Percentiles rank a stretch among this genome's conserved stretches.
phyloP scores from a whole-genome alignment of 2,113 vertebrate genomes.

The Epinephelus cyanopodus region DNA sequence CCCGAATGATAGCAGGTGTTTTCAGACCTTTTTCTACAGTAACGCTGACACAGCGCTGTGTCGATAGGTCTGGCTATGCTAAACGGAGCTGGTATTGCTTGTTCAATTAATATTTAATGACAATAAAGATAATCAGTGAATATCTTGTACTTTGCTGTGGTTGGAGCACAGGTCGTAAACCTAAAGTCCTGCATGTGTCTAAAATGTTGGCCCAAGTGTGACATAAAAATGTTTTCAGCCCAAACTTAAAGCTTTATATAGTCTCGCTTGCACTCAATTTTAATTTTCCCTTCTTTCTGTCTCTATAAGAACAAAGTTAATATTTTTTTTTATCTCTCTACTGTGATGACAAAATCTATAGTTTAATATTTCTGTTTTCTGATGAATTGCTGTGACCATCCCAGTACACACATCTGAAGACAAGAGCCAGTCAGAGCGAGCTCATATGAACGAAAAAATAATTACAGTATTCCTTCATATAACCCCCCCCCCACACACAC shows the following conservation, averaged over 20 bases:
- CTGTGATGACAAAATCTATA: not conserved
- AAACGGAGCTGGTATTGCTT: too few relatives aligned
- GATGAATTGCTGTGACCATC: not conserved
- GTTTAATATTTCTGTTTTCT: not conserved
- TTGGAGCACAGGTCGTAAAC: too few relatives aligned
- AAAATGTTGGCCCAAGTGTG: not conserved
- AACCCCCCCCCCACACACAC: slow-evolving; percentile 8
- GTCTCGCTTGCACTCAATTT: not conserved
- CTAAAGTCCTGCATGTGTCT: not conserved
- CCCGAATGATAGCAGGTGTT: too few relatives aligned
- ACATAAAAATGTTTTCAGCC: not conserved
- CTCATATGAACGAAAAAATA: not conserved
- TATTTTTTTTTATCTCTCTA: not conserved
- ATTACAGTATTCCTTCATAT: not conserved
- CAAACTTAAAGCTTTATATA: slow-evolving; percentile 3
- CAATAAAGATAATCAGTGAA: too few relatives aligned
- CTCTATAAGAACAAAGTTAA: not conserved
- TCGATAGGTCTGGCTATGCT: too few relatives aligned
- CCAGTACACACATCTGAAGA: not conserved
- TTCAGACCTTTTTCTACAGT: too few relatives aligned
- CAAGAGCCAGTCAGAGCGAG: not conserved
- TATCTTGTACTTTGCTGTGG: too few relatives aligned
- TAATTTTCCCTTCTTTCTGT: not conserved
- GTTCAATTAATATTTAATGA: too few relatives aligned
- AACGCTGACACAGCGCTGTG: too few relatives aligned